phyloP scores from a whole-genome alignment of 2,888 invertebrate genomes.

The Pyrocoelia pectoralis region DNA sequence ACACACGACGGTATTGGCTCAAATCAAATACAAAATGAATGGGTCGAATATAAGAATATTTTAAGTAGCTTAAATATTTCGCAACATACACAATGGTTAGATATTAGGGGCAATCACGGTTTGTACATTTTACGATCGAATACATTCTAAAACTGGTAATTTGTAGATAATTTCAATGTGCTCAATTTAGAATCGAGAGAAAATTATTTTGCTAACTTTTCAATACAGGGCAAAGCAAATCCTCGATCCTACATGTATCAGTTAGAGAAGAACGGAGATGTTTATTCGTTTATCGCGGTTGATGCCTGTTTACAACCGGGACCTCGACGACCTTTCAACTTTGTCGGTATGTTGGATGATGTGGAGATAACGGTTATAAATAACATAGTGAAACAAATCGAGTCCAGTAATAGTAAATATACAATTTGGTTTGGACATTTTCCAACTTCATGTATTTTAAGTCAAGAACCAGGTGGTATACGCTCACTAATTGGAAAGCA shows the following conservation, averaged over 20 bases:
- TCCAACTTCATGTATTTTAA: slow-evolving; percentile 85
- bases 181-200: slow-evolving; percentile 70
- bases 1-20: slow-evolving; percentile 81
- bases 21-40: slow-evolving; percentile 81
- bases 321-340: slow-evolving; percentile 87
- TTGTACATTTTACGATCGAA: too few relatives aligned
- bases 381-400: slow-evolving; percentile 65
- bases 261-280: slow-evolving; percentile 65
- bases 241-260: slow-evolving; percentile 78
- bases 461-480: slow-evolving; percentile 63
- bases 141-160: too few relatives aligned
- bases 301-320: slow-evolving; percentile 91
- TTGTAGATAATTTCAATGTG: slow-evolving; percentile 88
- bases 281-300: slow-evolving; percentile 83
- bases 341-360: slow-evolving; percentile 76
- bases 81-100: slow-evolving; percentile 81
- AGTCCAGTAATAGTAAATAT: slow-evolving; percentile 63
- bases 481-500: slow-evolving; percentile 68
- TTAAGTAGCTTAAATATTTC: slow-evolving; percentile 72
- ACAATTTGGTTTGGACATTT: slow-evolving; percentile 90
- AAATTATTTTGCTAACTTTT: slow-evolving; percentile 81
- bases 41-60: slow-evolving; percentile 78
- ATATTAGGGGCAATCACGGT: slow-evolving; percentile 94
- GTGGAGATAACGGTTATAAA: slow-evolving; percentile 67
- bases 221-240: slow-evolving; percentile 76